Percentiles rank a stretch among this genome's conserved stretches.
Conservation (phyloP, 2,888 invertebrate species). For the Lymantria dispar region DNA sequence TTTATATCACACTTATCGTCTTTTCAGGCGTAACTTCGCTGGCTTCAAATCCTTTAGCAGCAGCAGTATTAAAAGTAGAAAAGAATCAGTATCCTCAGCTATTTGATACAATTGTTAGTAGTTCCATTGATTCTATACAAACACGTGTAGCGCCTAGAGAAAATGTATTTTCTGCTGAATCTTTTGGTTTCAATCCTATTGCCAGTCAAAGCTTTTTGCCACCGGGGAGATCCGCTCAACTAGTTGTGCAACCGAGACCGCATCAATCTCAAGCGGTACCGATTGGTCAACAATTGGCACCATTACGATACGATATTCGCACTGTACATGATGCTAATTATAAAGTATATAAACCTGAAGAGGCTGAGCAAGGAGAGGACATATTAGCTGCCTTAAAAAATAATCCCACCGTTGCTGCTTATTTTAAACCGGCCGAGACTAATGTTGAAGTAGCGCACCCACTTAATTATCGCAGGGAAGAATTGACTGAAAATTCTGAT, state of each 20-base stretch:
- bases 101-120: slow-evolving; percentile 74
- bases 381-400: slow-evolving; percentile 71
- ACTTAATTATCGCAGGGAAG: slow-evolving; percentile 67
- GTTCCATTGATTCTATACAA: slow-evolving; percentile 74
- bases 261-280: slow-evolving; percentile 41
- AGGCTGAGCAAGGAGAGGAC: slow-evolving; percentile 63
- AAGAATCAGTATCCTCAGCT: slow-evolving; percentile 71
- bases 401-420: slow-evolving; percentile 68
- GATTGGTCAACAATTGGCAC: slow-evolving; percentile 52
- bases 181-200: slow-evolving; percentile 75
- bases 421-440: slow-evolving; percentile 69
- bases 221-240: slow-evolving; percentile 56
- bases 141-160: slow-evolving; percentile 64
- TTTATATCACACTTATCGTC: slow-evolving; percentile 32
- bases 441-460: slow-evolving; percentile 73
- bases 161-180: slow-evolving; percentile 66
- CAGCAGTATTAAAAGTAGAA: slow-evolving; percentile 70
- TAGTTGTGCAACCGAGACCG: slow-evolving; percentile 52
- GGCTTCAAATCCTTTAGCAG: slow-evolving; percentile 70
- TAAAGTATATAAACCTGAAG: slow-evolving; percentile 74
- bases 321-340: slow-evolving; percentile 75
- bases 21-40: slow-evolving; percentile 73
- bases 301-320: slow-evolving; percentile 71
- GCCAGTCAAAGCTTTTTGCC: slow-evolving; percentile 69
- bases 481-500: slow-evolving; percentile 57